Percentiles rank a stretch among this genome's conserved stretches.
Conservation (phyloP, 2,113 vertebrate genomes). For the Crotalus horridus region DNA sequence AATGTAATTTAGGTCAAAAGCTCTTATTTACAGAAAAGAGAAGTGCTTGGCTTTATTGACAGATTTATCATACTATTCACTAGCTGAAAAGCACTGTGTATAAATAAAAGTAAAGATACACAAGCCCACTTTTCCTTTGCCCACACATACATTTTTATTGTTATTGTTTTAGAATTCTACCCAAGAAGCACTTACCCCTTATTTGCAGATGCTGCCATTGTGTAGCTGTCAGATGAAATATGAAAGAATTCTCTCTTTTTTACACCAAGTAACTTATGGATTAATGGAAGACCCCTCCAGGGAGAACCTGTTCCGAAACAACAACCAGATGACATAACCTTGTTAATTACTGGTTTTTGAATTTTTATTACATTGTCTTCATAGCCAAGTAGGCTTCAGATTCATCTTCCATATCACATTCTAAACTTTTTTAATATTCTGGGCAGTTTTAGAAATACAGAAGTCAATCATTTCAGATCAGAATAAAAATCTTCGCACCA, state of each 20-base stretch:
- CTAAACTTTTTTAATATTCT: background rate
- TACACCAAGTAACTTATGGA: background rate
- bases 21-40: background rate
- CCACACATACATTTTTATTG: background rate
- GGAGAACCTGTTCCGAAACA: background rate
- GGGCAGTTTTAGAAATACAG: background rate
- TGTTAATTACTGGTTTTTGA: background rate
- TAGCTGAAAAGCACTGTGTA: background rate
- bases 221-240: background rate
- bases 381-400: background rate
- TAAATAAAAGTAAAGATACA: background rate
- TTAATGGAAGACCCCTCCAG: background rate
- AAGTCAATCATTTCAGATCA: background rate
- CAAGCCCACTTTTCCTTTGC: background rate
- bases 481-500: background rate
- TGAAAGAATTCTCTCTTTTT: background rate
- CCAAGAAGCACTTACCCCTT: background rate
- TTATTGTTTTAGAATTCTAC: background rate
- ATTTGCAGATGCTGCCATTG: background rate
- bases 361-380: background rate
- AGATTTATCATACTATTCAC: background rate
- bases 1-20: background rate
- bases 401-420: background rate
- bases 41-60: background rate
- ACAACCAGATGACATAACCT: background rate